A percentile compares a stretch with the other conserved stretches of the same genome.
phyloP scores from a whole-genome alignment of 2,797 vertebrate species.

The Setipinna tenuifilis region DNA sequence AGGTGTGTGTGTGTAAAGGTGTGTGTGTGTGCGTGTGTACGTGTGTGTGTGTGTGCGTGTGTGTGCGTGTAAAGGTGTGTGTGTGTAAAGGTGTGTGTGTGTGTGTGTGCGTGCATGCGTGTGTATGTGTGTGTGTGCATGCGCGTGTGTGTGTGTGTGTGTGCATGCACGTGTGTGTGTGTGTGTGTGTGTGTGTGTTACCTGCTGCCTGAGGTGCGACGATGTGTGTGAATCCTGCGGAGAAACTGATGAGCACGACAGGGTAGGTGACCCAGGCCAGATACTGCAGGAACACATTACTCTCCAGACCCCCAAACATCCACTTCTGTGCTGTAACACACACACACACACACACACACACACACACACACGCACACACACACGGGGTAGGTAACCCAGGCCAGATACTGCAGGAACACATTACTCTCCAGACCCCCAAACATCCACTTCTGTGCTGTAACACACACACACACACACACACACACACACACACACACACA shows the following conservation, averaged over 20 bases:
- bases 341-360: slow-evolving; percentile 2
- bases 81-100: neutral
- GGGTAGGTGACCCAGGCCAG: slow-evolving; percentile 96
- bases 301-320: slow-evolving; percentile 88
- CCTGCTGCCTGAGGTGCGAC: slow-evolving; percentile 93
- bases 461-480: neutral
- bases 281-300: slow-evolving; percentile 91
- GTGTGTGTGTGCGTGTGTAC: neutral
- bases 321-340: slow-evolving; percentile 87
- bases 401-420: too few species aligned
- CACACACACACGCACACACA: slow-evolving; percentile 33
- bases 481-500: too few species aligned
- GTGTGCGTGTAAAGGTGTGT: neutral
- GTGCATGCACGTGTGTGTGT: slow-evolving; percentile 45
- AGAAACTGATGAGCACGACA: slow-evolving; percentile 95
- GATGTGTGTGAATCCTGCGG: slow-evolving; percentile 94
- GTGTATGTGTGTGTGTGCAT: slow-evolving; percentile 26
- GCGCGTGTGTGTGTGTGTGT: slow-evolving; percentile 43
- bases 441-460: too few species aligned
- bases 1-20: too few species aligned
- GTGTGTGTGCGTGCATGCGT: slow-evolving; percentile 30
- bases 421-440: too few species aligned
- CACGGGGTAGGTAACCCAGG: too few species aligned
- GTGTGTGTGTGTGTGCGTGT: neutral
- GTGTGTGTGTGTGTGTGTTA: slow-evolving; percentile 64